Conservation (phyloP, 2,888 invertebrate genomes). For the Andrena bucephala region DNA sequence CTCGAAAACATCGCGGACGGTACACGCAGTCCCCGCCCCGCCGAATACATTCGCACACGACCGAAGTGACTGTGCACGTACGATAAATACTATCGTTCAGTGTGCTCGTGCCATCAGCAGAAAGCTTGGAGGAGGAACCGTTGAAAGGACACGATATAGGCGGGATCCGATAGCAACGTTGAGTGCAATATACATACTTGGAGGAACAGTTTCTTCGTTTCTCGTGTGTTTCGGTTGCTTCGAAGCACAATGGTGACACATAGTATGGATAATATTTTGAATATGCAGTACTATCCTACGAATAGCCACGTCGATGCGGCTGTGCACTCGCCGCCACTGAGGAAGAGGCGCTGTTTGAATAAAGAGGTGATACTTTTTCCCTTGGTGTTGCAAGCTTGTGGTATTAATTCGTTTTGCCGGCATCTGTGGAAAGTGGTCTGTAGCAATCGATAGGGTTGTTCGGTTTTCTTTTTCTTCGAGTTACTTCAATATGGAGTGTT, state of each 20-base stretch:
- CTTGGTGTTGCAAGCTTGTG: too few species aligned
- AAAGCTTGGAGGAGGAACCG: not conserved
- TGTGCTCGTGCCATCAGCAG: not conserved
- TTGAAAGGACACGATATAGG: not conserved
- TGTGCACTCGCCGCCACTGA: conserved; percentile 76
- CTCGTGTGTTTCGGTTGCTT: conserved; percentile 2
- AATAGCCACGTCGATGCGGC: conserved; percentile 73
- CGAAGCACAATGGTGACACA: conserved; percentile 81
- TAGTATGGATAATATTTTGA: conserved; percentile 84
- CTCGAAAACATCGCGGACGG: too few species aligned
- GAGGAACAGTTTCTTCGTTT: not conserved
- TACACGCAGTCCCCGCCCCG: too few species aligned
- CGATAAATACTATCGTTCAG: not conserved
- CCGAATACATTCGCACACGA: too few species aligned
- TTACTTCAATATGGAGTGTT: too few species aligned
- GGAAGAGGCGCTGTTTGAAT: conserved; percentile 81
- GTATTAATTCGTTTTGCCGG: not conserved
- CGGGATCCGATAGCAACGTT: not conserved
- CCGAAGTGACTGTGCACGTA: too few species aligned
- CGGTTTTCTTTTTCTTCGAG: too few species aligned
- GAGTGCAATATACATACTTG: not conserved
- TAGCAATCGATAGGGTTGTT: too few species aligned
- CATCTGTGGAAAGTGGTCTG: not conserved
- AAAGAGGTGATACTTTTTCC: conserved; percentile 80
- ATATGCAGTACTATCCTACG: conserved; percentile 81